Base-by-base conservation (phyloP, 23 tunicate genomes). In the Aplidium turbinatum region DNA sequence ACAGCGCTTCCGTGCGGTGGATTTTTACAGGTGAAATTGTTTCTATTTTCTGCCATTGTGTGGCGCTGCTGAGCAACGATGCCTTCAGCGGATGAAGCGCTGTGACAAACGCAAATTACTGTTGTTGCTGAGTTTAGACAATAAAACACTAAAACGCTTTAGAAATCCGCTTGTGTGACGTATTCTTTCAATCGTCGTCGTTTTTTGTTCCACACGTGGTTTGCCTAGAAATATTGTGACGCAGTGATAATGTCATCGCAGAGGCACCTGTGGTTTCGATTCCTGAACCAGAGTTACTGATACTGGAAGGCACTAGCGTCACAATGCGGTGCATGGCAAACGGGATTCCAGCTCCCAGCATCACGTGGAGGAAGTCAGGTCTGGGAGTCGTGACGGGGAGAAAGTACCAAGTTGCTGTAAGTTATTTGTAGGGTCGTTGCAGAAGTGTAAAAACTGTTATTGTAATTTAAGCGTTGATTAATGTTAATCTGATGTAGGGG, bases 271-370 rank as follows among this genome's bases (percentile, higher is more conserved):
- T 58, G 22, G 85, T 89, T 5, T 47, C 75, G 1, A 58, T 85
- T 19, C 79, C 77, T 27, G 97, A 89, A 69, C 38, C 54, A 23
- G 75, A 84, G 6, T 51, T 75, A 64, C 53, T 95, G 33, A 82
- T 89, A 1, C 57, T 87, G 62, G 99, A 95, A 78, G 95, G 93
- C 21, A 63, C 82, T n/a, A 47, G 64, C 11, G 78, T 68, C 30
- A 48, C 74, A 1, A 25, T 91, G 58, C 35, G 38, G 24, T 91
- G 97, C 57, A 40, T 36, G 28, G 85, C 79, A 35, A 83, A 73
- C 23, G 99, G 99, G 18, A 60, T 67, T 9, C 99, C 99, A 22
- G 47, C 27, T 22, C 99, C 99, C 19, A 33, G 29, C 29, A 76
- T 95, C 33, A 66, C 54, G 70, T 95, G 99, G 99, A 57, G 35